A percentile compares a stretch with the other conserved stretches of the same genome.
Evolutionary conservation across 2,797 vertebrate genomes (phyloP).

Genomic region (Sebastes minor): DNA sequence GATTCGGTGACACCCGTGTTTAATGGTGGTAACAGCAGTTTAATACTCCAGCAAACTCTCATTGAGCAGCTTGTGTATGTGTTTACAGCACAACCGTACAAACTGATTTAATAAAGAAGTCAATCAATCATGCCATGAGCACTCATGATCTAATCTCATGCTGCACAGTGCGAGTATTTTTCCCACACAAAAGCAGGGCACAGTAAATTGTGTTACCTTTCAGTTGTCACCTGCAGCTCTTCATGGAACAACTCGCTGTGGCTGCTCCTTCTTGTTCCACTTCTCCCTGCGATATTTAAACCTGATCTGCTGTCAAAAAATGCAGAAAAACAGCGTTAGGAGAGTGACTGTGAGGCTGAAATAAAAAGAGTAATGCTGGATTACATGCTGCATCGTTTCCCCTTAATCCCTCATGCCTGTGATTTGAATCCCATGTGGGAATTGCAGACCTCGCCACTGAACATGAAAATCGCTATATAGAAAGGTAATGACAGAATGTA

Average conservation of each 20-base stretch:
- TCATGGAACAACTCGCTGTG: not conserved
- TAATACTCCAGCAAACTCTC: not conserved
- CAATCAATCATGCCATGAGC: not conserved
- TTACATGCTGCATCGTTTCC: not conserved
- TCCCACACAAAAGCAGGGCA: not conserved
- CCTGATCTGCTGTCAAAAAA: not conserved
- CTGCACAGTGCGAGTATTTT: not conserved
- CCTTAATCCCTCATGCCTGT: not conserved
- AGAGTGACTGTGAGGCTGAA: not conserved
- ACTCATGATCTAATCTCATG: not conserved
- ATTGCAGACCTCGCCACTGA: not conserved
- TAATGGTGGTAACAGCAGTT: not conserved
- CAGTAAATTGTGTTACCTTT: not conserved
- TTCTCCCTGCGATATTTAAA: not conserved
- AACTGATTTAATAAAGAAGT: not conserved
- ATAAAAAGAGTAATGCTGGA: not conserved
- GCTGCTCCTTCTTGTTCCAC: not conserved
- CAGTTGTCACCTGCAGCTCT: not conserved
- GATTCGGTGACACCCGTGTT: not conserved
- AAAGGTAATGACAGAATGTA: not conserved
- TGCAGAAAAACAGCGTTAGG: not conserved
- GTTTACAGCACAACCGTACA: not conserved
- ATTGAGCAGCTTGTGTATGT: not conserved
- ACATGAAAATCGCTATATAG: not conserved
- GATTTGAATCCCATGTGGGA: not conserved